Evolutionary conservation across 2,797 vertebrate genomes (phyloP), one percentile per base, ranked within the genome.

Genomic region (Bradypodion pumilum): DNA sequence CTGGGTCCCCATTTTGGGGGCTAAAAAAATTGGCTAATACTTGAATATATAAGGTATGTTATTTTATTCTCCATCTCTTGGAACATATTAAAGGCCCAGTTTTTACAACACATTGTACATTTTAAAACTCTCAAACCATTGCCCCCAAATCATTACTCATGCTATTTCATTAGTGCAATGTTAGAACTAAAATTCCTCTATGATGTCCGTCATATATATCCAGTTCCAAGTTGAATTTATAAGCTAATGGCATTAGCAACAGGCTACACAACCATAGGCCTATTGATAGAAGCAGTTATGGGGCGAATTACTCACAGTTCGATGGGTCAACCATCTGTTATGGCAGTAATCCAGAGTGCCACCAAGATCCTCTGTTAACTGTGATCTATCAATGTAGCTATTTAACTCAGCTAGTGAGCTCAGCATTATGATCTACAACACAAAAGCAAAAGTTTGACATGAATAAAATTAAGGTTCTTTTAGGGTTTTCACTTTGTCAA

Each of bases 321-420:
- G 98, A 90, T 97, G 96, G 74, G 96, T 97, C 83, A 99, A 97
- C 99, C 99, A 99, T 94, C 97, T 97, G 92, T 97, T 97, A 42
- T 99, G 98, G 93, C 97, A 98, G 94, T 99, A 99, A 85, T 97
- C 97, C 97, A 98, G 97, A 2, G 96, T 97, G 80, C 98, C 99
- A 52, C 98, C 99, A 70, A 99, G 96, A 86, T 99, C 98, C 93
- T 96, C 96, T 3, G 97, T 99, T 94, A 99, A 96, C 95, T 99
- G 98, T 19, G 96, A 96, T 92, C 97, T 97, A 91, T 99, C 98
- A 82, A 99, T 98, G 93, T 99, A 98, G 80, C 96, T 93, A 84
- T 99, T 97, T 70, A 99, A 97, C 94, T 99, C 99, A 81, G 98
- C 97, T 60, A 99, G 94, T 80, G 98, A 99, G 95, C 98, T 98